These are phyloP conservation scores for Dyspetes luteomarginatus DNA, from an alignment of 2,888 invertebrate species.

Conservation along the genomic window DNA sequence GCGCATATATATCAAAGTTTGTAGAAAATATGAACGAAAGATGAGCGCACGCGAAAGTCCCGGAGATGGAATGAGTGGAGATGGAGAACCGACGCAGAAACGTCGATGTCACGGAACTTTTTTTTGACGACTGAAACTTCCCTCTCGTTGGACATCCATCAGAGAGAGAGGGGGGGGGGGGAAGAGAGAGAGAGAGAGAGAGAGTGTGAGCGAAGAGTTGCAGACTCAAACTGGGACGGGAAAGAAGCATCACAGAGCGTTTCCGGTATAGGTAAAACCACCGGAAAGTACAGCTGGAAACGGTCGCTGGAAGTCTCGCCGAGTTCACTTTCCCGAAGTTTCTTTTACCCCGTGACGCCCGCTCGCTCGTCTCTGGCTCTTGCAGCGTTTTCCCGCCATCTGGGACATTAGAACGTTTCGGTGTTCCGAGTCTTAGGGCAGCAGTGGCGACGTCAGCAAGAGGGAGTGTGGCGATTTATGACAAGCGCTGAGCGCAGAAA, in stretches of 20 bases:
- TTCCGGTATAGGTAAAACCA: constrained; percentile 66
- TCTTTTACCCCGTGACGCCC: constrained; percentile 41
- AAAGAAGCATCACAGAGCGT: constrained; percentile 61
- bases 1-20: constrained; percentile 24
- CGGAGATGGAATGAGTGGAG: constrained; percentile 35
- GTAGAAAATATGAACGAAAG: constrained; percentile 16
- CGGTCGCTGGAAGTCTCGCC: constrained; percentile 55
- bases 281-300: constrained; percentile 63
- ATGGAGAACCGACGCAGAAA: constrained; percentile 28
- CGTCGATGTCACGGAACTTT: constrained; percentile 61
- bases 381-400: constrained; percentile 33
- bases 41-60: not conserved
- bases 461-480: constrained; percentile 64
- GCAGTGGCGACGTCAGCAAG: constrained; percentile 2
- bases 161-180: constrained; percentile 3
- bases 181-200: constrained; percentile 7
- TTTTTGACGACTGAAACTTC: constrained; percentile 65
- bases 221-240: constrained; percentile 45
- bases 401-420: constrained; percentile 60
- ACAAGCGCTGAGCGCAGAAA: constrained; percentile 63
- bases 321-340: constrained; percentile 68
- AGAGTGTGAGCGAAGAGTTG: constrained; percentile 20
- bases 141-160: constrained; percentile 47
- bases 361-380: not conserved
- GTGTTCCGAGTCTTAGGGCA: constrained; percentile 33